Base-by-base conservation (phyloP, 2,888 invertebrate genomes). In the Druceiella hillmani region DNA sequence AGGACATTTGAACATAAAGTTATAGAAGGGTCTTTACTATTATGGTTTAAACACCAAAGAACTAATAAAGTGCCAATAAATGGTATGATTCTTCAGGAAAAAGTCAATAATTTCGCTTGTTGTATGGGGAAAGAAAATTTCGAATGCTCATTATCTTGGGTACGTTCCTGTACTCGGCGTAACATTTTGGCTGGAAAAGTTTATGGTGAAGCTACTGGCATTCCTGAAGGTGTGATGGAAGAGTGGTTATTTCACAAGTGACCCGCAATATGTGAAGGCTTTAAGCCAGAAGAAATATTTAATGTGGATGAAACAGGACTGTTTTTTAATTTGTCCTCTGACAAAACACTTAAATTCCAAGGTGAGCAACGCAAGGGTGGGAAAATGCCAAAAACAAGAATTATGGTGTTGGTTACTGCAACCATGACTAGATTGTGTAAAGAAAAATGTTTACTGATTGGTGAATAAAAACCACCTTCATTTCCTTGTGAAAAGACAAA, bases 401-500 rank as follows among this genome's bases (percentile, higher is more conserved):
- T 57, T 13, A 58, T 55, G 11, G 43, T 57, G 10, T 17, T 57
- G 43, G 44, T 58, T 36, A 49, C 50, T 14, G 49, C 51, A 22
- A 59, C 57, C 39, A 52, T 52, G 50, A 48, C 38, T 38, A 57
- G 56, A 4, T 49, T 52, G n/a, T 51, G 54, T 45, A 60, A 59
- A 55, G 45, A 48, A 33, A 52, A 51, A 39, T 48, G 43, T 2
- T 41, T 49, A 13, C 37, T 49, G 3, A 11, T 26, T 45, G 16
- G 39, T 56, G 3, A 40, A 56, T 9, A n/a, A n/a, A n/a, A n/a
- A n/a, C n/a, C n/a, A n/a, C n/a, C n/a, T n/a, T n/a, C n/a, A n/a
- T n/a, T n/a, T n/a, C n/a, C n/a, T n/a, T n/a, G n/a, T n/a, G n/a
- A 36, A 43, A 42, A 17, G 29, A 25, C 24, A 33, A 40, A 13